phyloP scores from a whole-genome alignment of 2,888 invertebrate genomes.

The Coremacera marginata region DNA sequence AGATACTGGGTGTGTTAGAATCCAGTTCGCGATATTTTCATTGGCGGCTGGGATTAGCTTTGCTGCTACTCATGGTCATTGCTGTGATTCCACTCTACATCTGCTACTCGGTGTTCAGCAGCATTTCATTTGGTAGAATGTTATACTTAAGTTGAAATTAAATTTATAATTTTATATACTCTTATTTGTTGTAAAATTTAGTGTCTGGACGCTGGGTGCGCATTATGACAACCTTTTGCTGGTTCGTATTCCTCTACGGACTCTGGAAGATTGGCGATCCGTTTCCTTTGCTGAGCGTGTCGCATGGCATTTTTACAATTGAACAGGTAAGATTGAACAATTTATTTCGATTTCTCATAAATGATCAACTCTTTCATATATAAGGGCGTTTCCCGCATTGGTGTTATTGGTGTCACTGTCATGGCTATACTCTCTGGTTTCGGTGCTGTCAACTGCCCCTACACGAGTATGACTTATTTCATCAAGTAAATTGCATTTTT shows the following conservation, averaged over 20 bases:
- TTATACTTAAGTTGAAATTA: too few species aligned
- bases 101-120: conserved; percentile 92
- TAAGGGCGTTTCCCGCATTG: conserved; percentile 94
- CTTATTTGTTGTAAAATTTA: conserved; percentile 59
- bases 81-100: conserved; percentile 97
- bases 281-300: conserved; percentile 96
- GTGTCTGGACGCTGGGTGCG: conserved; percentile 82
- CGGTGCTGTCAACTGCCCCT: conserved; percentile 99
- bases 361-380: conserved; percentile 32
- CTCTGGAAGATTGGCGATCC: conserved; percentile 99
- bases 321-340: conserved; percentile 55
- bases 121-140: conserved; percentile 81
- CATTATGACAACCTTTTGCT: conserved; percentile 84
- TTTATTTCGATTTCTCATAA: neutral
- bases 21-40: conserved; percentile 82
- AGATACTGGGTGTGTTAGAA: conserved; percentile 94
- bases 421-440: conserved; percentile 99
- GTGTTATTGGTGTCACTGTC: conserved; percentile 98
- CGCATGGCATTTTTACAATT: conserved; percentile 84
- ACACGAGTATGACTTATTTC: conserved; percentile 98
- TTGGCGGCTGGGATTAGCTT: conserved; percentile 94
- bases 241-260: conserved; percentile 92
- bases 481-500: conserved; percentile 75
- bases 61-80: conserved; percentile 93
- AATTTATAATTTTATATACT: neutral